Evolutionary conservation across 2,113 vertebrate genomes (phyloP), one percentile per base, ranked within the genome.

Genomic region (Helogale parvula): DNA sequence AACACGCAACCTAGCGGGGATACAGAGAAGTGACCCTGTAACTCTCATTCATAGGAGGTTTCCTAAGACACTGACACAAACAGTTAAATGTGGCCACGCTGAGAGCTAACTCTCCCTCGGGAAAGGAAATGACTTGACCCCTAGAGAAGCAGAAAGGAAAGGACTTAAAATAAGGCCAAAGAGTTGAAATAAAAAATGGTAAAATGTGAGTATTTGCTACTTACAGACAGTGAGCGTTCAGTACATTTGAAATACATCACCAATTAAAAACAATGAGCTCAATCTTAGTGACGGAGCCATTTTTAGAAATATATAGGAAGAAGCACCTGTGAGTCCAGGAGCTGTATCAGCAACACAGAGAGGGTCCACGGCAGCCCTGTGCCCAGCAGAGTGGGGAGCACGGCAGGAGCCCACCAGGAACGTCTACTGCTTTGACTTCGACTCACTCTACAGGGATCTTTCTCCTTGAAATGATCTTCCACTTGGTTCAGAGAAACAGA

Each of bases 361-460:
- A 76, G 54, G 7, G 35, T 80, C 45, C 25, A 8, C 0, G 0
- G n/a, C 0, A 16, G 50, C 35, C 31, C 33, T 5, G 31, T 21
- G 52, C 50, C 29, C 47, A 66, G 41, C 1, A 11, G 19, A n/a
- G 16, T 38, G 31, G 21, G 8, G 25, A 50, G 45, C 8, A 10
- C 38, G 31, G 14, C 41, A 52, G 2, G 41, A 31, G n/a, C 69
- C 45, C 41, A 27, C 16, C 9, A 7, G 81, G 83, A 94, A 81
- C 12, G 3, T 54, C 35, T 5, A 0, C 16, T 63, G 52, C 21
- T 57, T 74, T 79, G 50, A 93, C 14, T 66, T 77, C 27, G 35
- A 3, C 19, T 50, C 47, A 72, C 21, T 81, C 47, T 63, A 33
- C 10, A 72, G 17, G 19, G 50, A 54, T n/a, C 19, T 80, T 90